Evolutionary conservation across 2,797 vertebrate species (phyloP).

Genomic region (Phrynocephalus forsythii): DNA sequence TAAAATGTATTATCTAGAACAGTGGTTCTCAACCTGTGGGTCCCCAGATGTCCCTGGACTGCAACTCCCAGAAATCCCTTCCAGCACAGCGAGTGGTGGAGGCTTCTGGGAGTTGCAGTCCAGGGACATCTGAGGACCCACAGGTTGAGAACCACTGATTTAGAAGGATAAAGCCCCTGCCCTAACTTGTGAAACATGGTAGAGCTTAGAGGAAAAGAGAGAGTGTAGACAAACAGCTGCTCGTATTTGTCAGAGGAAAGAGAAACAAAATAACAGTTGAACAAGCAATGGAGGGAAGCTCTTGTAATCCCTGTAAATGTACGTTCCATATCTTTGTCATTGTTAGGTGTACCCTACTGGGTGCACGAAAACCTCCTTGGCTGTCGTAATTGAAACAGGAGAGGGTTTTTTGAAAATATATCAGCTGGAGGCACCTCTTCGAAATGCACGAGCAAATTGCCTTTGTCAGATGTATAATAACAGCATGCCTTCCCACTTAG

Average conservation of each 20-base stretch:
- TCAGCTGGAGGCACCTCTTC: conserved; percentile 52
- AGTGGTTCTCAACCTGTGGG: no score
- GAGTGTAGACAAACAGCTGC: neutral
- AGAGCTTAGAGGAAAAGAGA: conserved; percentile 5
- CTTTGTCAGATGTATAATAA: conserved; percentile 59
- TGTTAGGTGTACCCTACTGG: conserved; percentile 22
- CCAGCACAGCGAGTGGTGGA: no score
- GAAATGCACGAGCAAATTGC: conserved; percentile 51
- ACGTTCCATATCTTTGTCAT: neutral
- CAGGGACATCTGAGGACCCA: no score
- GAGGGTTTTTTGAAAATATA: conserved; percentile 48
- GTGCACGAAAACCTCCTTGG: conserved; percentile 43
- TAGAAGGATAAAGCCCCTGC: neutral
- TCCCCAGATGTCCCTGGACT: no score
- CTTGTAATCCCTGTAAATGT: neutral
- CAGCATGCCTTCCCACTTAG: conserved; percentile 44
- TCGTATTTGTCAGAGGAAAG: neutral
- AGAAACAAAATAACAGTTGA: neutral
- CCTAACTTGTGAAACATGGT: neutral
- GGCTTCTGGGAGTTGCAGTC: no score
- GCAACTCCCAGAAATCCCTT: no score
- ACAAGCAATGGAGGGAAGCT: neutral
- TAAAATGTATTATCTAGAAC: neutral
- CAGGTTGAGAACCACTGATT: no score
- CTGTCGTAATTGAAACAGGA: conserved; percentile 40